Evolutionary conservation across 2,113 vertebrate species (phyloP).

Genomic region (Orycteropus afer): DNA sequence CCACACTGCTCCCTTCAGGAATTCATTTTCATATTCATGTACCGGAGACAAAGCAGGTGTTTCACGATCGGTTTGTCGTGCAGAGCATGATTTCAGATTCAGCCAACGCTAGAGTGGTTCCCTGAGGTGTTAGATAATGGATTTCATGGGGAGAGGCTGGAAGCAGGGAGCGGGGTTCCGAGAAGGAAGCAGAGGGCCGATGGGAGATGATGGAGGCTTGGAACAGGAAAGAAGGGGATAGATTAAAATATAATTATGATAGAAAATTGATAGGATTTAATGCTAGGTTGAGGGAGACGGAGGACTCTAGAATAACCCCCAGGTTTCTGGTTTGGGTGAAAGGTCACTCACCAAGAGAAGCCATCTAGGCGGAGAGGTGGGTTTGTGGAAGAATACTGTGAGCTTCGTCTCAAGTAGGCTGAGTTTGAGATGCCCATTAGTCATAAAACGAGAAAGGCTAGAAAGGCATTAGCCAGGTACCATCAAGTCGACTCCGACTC

Average conservation of each 20-base stretch:
- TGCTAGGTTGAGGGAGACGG: neutral
- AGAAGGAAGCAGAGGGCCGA: neutral
- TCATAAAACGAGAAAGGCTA: neutral
- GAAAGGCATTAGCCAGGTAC: neutral
- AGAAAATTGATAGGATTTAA: neutral
- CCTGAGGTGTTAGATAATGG: conserved; percentile 80
- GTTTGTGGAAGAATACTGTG: neutral
- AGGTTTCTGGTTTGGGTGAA: neutral
- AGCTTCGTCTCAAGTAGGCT: neutral
- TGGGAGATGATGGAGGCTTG: neutral
- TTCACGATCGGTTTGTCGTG: conserved; percentile 65
- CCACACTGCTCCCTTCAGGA: conserved; percentile 75
- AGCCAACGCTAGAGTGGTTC: conserved; percentile 73
- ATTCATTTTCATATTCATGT: conserved; percentile 78
- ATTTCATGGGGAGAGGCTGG: conserved; percentile 76
- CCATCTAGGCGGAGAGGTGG: neutral
- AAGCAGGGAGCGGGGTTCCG: conserved; percentile 51
- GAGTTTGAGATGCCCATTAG: neutral
- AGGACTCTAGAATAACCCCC: neutral
- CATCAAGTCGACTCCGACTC: neutral
- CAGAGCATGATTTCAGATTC: conserved; percentile 77
- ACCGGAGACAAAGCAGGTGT: conserved; percentile 78
- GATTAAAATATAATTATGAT: neutral
- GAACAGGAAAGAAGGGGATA: neutral
- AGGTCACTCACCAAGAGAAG: neutral